Percentiles rank a stretch among this genome's conserved stretches.
Evolutionary conservation across 2,113 vertebrate species (phyloP).

Genomic region (Paedocypris sp.): DNA sequence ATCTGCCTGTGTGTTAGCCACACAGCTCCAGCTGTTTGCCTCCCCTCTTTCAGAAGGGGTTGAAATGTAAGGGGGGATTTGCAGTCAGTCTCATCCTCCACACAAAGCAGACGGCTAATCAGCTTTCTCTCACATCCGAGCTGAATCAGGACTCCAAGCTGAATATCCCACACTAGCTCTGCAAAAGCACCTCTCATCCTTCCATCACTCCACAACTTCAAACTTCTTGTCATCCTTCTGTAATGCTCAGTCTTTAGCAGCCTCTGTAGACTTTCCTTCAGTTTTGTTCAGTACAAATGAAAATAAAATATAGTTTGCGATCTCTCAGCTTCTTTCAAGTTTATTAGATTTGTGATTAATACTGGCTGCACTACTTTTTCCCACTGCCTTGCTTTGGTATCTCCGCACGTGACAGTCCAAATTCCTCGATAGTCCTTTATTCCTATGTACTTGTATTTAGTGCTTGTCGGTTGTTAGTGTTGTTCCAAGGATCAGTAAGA

Average conservation of each 20-base stretch:
- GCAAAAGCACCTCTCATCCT: conserved; percentile 20
- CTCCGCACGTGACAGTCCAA: no score
- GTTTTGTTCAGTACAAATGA: neutral
- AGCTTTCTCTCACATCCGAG: conserved; percentile 27
- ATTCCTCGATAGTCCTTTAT: no score
- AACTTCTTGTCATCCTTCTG: neutral
- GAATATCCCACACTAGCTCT: conserved; percentile 1
- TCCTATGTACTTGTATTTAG: no score
- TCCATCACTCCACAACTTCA: conserved; percentile 5
- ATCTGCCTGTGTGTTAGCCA: neutral
- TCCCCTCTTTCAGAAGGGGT: conserved; percentile 4
- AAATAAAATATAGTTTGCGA: neutral
- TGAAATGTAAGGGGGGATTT: conserved; percentile 27
- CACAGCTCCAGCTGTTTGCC: neutral
- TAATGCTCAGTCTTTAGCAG: neutral
- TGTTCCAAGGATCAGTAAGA: no score
- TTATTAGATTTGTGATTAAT: no score
- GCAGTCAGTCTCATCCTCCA: conserved; percentile 16
- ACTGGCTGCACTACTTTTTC: no score
- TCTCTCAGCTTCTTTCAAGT: neutral
- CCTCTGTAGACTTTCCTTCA: neutral
- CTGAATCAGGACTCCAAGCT: conserved; percentile 23
- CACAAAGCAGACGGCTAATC: conserved; percentile 28
- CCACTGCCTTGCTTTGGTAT: no score
- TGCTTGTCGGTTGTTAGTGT: no score